Percentiles rank a stretch among this genome's conserved stretches.
Evolutionary conservation across 1,140 invertebrate species (phyloP).

Genomic region (Caenorhabditis remanei): DNA sequence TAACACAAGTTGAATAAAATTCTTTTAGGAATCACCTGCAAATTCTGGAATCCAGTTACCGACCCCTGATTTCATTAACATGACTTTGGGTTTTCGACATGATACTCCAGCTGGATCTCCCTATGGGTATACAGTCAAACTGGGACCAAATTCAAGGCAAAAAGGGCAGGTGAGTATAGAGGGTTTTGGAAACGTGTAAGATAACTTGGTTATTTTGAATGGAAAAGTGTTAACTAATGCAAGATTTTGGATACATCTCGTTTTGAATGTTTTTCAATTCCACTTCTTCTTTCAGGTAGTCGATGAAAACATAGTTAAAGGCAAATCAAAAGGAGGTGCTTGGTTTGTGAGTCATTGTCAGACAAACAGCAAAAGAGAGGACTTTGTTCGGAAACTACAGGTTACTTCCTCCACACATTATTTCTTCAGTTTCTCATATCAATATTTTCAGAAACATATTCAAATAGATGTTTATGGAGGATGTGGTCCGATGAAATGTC

Average conservation of each 20-base stretch:
- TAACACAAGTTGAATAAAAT: not conserved
- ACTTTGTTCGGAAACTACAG: conserved; percentile 69
- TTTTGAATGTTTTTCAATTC: too few species aligned
- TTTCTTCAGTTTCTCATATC: not conserved
- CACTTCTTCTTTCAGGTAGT: conserved; percentile 44
- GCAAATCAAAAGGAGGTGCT: conserved; percentile 79
- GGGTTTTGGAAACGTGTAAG: too few species aligned
- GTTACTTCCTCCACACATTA: not conserved
- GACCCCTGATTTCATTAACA: conserved; percentile 65
- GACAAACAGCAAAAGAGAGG: conserved; percentile 67
- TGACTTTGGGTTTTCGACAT: conserved; percentile 72
- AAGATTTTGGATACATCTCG: too few species aligned
- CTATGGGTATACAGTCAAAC: conserved; percentile 73
- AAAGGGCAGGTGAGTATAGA: conserved; percentile 15
- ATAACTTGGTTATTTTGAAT: too few species aligned
- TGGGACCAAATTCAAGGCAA: conserved; percentile 64
- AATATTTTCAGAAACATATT: conserved; percentile 68
- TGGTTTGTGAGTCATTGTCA: conserved; percentile 79
- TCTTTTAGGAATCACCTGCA: conserved; percentile 66
- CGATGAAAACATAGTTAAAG: conserved; percentile 62
- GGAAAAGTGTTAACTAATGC: too few species aligned
- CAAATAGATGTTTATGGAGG: conserved; percentile 72
- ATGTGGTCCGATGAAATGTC: conserved; percentile 70
- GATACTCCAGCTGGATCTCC: conserved; percentile 72
- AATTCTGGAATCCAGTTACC: conserved; percentile 44